phyloP scores from a whole-genome alignment of 2,888 invertebrate species.

The Andricus curvator region DNA sequence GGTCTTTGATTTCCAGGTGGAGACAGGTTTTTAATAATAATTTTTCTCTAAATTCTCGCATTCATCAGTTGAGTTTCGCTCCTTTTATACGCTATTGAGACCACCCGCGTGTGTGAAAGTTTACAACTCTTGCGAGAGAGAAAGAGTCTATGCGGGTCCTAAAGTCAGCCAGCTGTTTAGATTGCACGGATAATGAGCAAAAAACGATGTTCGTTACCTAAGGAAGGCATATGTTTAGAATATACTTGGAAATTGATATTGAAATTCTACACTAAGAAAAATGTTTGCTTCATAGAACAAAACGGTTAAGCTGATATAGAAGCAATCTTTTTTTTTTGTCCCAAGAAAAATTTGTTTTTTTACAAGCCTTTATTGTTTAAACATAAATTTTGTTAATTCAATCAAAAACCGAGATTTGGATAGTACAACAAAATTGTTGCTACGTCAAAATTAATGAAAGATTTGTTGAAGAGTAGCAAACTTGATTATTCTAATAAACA shows the following conservation, averaged over 20 bases:
- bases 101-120: conserved; percentile 68
- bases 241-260: conserved; percentile 1
- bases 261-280: background rate
- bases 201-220: conserved; percentile 16
- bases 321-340: no score
- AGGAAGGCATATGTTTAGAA: conserved; percentile 13
- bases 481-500: no score
- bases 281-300: background rate
- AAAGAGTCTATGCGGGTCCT: conserved; percentile 35
- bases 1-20: conserved; percentile 26
- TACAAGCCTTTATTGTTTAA: no score
- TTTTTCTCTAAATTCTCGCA: conserved; percentile 1
- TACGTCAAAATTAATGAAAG: no score
- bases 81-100: conserved; percentile 48
- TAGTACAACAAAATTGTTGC: no score
- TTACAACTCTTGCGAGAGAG: conserved; percentile 48
- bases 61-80: conserved; percentile 5
- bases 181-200: conserved; percentile 36
- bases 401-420: no score
- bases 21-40: conserved; percentile 4
- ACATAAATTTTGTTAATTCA: no score
- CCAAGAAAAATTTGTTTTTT: no score
- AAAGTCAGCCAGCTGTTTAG: conserved; percentile 41
- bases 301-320: no score
- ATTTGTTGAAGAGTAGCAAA: no score